Evolutionary conservation across 2,113 vertebrate genomes (phyloP).

Genomic region (Anthoscopus minutus): DNA sequence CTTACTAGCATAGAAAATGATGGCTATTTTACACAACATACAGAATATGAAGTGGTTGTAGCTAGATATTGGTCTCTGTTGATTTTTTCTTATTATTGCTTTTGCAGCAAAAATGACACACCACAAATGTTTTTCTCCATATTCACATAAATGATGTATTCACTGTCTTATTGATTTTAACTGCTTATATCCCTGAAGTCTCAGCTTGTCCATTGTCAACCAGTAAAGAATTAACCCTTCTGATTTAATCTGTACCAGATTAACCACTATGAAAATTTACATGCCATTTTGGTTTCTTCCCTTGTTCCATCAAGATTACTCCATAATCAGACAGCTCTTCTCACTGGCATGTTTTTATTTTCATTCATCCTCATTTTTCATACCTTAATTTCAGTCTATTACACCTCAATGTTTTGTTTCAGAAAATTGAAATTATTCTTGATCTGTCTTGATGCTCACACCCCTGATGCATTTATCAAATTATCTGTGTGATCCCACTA

Average conservation of each 20-base stretch:
- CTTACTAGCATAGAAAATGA: not conserved
- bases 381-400: not conserved
- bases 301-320: not conserved
- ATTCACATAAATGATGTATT: not conserved
- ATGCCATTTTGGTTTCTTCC: not conserved
- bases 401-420: not conserved
- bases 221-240: not conserved
- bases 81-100: not conserved
- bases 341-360: not conserved
- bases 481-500: not conserved
- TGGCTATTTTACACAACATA: not conserved
- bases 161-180: not conserved
- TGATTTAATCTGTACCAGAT: not conserved
- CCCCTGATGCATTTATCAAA: not conserved
- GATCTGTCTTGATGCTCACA: not conserved
- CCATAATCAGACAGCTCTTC: not conserved
- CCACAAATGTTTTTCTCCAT: not conserved
- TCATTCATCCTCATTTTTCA: not conserved
- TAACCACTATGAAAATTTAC: not conserved
- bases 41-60: not conserved
- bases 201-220: not conserved
- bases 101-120: not conserved
- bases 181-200: not conserved
- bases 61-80: not conserved
- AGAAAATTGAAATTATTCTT: not conserved